Conservation (phyloP, 1,140 invertebrate species). For the Olivierus martensii region DNA sequence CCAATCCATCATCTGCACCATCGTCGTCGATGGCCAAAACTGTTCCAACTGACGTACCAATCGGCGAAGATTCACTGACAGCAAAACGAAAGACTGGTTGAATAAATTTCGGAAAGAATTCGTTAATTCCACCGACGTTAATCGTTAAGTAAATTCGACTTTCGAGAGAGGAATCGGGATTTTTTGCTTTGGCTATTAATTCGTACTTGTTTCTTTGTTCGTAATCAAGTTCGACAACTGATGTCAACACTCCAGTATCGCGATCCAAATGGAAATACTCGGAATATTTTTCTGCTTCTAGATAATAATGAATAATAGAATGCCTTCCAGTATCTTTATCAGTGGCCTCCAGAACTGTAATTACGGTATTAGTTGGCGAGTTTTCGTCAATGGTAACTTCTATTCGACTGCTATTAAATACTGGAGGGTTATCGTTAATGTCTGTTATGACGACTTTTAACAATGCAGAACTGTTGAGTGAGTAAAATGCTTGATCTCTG, state of each 20-base stretch:
- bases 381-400: slow-evolving; percentile 73
- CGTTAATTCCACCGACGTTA: slow-evolving; percentile 75
- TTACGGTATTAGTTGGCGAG: slow-evolving; percentile 70
- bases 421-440: slow-evolving; percentile 69
- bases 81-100: slow-evolving; percentile 83
- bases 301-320: slow-evolving; percentile 78
- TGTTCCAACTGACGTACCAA: slow-evolving; percentile 70
- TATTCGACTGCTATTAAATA: slow-evolving; percentile 42
- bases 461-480: slow-evolving; percentile 52
- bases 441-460: slow-evolving; percentile 73
- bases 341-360: slow-evolving; percentile 76
- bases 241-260: slow-evolving; percentile 57
- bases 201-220: slow-evolving; percentile 63
- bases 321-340: slow-evolving; percentile 89
- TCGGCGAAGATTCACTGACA: slow-evolving; percentile 77
- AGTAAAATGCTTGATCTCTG: slow-evolving; percentile 55
- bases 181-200: slow-evolving; percentile 65
- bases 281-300: slow-evolving; percentile 31
- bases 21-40: slow-evolving; percentile 84
- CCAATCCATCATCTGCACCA: slow-evolving; percentile 69
- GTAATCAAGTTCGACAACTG: slow-evolving; percentile 68
- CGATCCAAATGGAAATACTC: slow-evolving; percentile 58
- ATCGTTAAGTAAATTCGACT: slow-evolving; percentile 55
- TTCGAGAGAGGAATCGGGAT: slow-evolving; percentile 68
- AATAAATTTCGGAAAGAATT: slow-evolving; percentile 79